A percentile compares a stretch with the other conserved stretches of the same genome.
phyloP scores from a whole-genome alignment of 1,140 invertebrate species.

The Nasonia longicornis region DNA sequence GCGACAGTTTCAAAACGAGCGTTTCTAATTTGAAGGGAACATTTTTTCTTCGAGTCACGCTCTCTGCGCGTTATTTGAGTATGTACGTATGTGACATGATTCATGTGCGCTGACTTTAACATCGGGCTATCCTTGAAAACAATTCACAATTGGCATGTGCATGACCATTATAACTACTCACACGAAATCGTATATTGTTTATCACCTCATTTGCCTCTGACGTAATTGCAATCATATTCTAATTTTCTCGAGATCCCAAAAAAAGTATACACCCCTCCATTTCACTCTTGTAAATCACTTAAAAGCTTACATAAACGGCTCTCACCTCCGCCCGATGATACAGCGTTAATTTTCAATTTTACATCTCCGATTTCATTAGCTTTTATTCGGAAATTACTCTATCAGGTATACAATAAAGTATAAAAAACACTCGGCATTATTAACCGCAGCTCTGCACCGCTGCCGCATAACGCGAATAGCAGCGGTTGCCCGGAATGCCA shows the following conservation, averaged over 20 bases:
- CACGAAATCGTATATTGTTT: not conserved
- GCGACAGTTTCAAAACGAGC: too few species aligned
- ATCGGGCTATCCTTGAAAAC: not conserved
- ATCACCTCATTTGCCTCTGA: conserved; percentile 4
- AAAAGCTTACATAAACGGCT: not conserved
- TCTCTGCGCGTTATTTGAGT: not conserved
- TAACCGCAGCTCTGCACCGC: not conserved
- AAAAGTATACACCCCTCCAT: not conserved
- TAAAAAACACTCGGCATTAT: not conserved
- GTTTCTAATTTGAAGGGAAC: not conserved
- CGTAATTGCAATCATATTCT: conserved; percentile 19
- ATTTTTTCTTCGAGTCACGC: too few species aligned
- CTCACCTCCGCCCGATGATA: not conserved
- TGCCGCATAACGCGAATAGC: not conserved
- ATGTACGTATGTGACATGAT: not conserved
- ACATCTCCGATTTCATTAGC: not conserved
- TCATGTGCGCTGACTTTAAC: too few species aligned
- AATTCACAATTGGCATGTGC: not conserved
- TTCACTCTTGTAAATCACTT: not conserved
- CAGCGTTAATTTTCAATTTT: not conserved
- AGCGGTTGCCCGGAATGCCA: not conserved
- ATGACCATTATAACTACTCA: not conserved
- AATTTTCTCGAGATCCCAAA: not conserved
- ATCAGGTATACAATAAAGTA: not conserved
- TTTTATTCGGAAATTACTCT: not conserved